Conservation (phyloP, 2,113 vertebrate genomes). For the Anarrhichthys ocellatus region DNA sequence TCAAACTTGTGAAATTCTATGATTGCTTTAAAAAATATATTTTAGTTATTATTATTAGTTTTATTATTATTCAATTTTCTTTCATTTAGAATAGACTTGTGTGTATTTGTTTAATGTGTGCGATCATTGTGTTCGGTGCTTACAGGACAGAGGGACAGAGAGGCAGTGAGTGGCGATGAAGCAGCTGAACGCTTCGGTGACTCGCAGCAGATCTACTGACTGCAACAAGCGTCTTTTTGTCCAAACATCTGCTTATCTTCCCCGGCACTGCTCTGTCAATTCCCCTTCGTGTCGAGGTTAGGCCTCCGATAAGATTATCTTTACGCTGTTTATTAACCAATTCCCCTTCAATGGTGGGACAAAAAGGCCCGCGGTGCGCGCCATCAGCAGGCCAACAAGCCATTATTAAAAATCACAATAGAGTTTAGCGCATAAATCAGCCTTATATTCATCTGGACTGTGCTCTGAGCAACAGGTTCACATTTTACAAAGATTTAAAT, state of each 20-base stretch:
- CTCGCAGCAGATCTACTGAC: slow-evolving; percentile 27
- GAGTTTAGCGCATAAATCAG: slow-evolving; percentile 17
- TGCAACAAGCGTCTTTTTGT: slow-evolving; percentile 62
- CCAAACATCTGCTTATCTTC: slow-evolving; percentile 59
- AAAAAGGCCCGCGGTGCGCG: slow-evolving; percentile 34
- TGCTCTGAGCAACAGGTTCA: slow-evolving; percentile 53
- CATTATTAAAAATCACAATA: slow-evolving; percentile 26
- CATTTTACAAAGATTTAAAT: not conserved
- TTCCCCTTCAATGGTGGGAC: slow-evolving; percentile 26
- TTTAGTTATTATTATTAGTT: not conserved
- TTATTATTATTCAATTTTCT: not conserved
- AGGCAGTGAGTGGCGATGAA: not conserved
- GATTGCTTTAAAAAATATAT: not conserved
- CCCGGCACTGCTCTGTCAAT: slow-evolving; percentile 43
- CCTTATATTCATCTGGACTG: not conserved
- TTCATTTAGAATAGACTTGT: not conserved
- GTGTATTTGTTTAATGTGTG: accelerated
- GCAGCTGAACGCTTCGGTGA: slow-evolving; percentile 25
- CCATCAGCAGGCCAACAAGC: slow-evolving; percentile 41
- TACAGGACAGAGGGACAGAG: not conserved
- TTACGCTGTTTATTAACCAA: slow-evolving; percentile 59
- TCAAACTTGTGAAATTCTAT: not conserved
- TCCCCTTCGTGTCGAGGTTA: slow-evolving; percentile 49
- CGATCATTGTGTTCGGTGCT: not conserved
- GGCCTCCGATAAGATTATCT: slow-evolving; percentile 69